Evolutionary conservation across 2,113 vertebrate genomes (phyloP).

Genomic region (Gymnobelideus leadbeateri): DNA sequence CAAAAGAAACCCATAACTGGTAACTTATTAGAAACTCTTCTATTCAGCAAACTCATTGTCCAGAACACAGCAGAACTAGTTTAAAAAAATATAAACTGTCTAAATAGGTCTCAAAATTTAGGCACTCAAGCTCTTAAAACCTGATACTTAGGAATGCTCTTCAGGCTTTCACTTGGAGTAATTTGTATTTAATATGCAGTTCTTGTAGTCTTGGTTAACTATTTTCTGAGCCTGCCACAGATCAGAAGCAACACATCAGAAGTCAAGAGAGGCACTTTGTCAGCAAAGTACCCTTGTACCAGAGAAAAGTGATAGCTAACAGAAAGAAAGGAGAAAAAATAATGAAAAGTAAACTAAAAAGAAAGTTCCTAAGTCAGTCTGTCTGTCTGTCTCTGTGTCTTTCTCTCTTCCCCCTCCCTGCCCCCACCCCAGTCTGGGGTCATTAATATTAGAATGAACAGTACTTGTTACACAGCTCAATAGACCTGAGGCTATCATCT

Average conservation of each 20-base stretch:
- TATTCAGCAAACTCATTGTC: background rate
- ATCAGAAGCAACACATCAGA: constrained; percentile 30
- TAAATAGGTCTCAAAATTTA: background rate
- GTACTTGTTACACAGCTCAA: no score
- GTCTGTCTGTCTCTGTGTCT: no score
- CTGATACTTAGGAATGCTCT: background rate
- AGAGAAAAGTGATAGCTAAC: background rate
- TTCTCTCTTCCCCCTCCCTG: no score
- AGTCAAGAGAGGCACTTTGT: background rate
- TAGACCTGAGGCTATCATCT: no score
- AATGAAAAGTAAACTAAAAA: background rate
- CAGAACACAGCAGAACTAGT: background rate
- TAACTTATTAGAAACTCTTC: background rate
- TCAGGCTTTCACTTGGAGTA: background rate
- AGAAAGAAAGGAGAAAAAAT: background rate
- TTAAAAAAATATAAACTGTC: background rate
- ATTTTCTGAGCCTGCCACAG: background rate
- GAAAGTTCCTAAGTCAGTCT: no score
- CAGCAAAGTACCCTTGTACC: background rate
- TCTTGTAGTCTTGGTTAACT: constrained; percentile 21
- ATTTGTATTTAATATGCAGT: constrained; percentile 1
- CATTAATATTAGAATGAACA: no score
- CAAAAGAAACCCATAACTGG: background rate
- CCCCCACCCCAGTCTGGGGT: no score
- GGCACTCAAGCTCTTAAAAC: background rate